phyloP scores from a whole-genome alignment of 2,797 vertebrate species.

The Gorsachius magnificus region DNA sequence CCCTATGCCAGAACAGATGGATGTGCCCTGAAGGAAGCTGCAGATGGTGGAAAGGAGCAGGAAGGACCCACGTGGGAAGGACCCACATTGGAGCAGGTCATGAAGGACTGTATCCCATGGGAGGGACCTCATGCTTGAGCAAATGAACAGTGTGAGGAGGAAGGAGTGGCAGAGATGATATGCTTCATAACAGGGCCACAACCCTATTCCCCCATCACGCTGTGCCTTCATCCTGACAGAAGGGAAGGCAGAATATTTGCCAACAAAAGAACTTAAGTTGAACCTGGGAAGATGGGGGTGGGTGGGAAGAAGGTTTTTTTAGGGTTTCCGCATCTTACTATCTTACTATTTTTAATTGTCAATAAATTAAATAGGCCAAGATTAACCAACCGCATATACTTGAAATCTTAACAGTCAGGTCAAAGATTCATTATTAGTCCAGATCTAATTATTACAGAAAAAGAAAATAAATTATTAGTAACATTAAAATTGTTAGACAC shows the following conservation, averaged over 20 bases:
- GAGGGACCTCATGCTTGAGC: not conserved
- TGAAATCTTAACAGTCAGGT: not conserved
- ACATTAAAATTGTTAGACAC: not conserved
- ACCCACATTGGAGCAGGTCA: rapidly evolving
- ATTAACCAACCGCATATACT: not conserved
- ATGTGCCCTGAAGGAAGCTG: not conserved
- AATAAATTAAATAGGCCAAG: not conserved
- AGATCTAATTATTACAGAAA: not conserved
- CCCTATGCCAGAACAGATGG: rapidly evolving
- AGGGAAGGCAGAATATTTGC: not conserved
- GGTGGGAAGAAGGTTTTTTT: not conserved
- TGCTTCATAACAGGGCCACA: not conserved
- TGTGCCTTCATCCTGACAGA: not conserved
- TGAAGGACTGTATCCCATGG: not conserved
- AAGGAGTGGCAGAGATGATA: not conserved
- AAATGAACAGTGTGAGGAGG: not conserved
- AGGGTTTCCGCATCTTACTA: not conserved
- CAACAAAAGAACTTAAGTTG: not conserved
- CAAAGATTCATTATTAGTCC: not conserved
- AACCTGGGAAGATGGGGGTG: not conserved
- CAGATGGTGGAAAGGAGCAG: not conserved
- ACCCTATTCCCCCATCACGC: not conserved
- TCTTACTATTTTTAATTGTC: not conserved
- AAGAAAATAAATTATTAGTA: not conserved
- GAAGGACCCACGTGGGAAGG: not conserved